A percentile compares a stretch with the other conserved stretches of the same genome.
Conservation (phyloP, 2,888 invertebrate genomes). For the Acheta domesticus region DNA sequence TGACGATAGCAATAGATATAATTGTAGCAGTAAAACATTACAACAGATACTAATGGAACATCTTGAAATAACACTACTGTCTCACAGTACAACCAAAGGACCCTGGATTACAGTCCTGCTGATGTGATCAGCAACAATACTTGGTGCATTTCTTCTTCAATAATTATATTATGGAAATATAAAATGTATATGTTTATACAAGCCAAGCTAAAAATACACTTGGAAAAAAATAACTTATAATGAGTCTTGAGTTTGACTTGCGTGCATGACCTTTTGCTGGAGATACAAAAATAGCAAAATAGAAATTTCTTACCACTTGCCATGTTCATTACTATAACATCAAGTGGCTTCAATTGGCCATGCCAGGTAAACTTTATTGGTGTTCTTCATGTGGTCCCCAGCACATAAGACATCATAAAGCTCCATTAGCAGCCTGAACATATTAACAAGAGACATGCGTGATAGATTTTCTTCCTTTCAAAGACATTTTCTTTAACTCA, state of each 20-base stretch:
- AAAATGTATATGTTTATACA: background rate
- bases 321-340: background rate
- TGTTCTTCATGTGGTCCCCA: slow-evolving; percentile 29
- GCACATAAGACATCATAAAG: background rate
- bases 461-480: background rate
- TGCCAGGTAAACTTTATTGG: slow-evolving; percentile 24
- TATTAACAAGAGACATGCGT: background rate
- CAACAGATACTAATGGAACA: slow-evolving; percentile 1
- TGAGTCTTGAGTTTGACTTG: background rate
- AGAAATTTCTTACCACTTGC: slow-evolving; percentile 19
- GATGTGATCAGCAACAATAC: background rate
- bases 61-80: background rate
- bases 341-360: background rate
- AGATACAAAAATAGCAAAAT: slow-evolving; percentile 32
- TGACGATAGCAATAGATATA: background rate
- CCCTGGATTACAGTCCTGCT: background rate
- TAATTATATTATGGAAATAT: background rate
- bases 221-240: background rate
- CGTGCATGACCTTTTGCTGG: slow-evolving; percentile 18
- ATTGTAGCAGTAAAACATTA: background rate
- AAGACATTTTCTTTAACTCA: background rate
- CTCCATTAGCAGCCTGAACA: background rate
- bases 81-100: background rate
- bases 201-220: slow-evolving; percentile 3
- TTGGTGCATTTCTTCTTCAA: background rate